phyloP scores from a whole-genome alignment of 2,797 vertebrate genomes.

The Petrocephalus schoutedeni region DNA sequence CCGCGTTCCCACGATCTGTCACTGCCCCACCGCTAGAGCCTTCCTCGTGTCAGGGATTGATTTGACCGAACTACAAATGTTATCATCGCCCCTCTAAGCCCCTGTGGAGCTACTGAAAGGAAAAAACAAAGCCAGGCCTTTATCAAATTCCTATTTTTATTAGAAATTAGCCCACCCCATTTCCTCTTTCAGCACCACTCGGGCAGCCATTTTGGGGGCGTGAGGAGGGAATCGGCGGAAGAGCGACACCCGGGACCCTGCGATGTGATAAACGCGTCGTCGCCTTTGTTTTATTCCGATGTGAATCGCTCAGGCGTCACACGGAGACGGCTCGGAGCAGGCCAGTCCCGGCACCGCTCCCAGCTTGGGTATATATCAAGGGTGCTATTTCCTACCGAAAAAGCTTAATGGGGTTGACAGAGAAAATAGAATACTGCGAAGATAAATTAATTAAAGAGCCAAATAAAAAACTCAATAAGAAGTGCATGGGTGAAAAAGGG shows the following conservation, averaged over 20 bases:
- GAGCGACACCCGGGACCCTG: slow-evolving; percentile 15
- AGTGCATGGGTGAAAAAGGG: neutral
- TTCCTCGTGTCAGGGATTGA: slow-evolving; percentile 14
- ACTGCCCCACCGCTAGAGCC: neutral
- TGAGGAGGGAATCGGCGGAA: neutral
- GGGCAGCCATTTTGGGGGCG: slow-evolving; percentile 22
- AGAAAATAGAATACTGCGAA: slow-evolving; percentile 36
- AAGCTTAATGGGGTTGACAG: slow-evolving; percentile 18
- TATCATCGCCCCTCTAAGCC: slow-evolving; percentile 27
- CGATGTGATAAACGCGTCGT: slow-evolving; percentile 36
- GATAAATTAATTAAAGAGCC: slow-evolving; percentile 27
- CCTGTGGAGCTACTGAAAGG: slow-evolving; percentile 30
- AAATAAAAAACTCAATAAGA: neutral
- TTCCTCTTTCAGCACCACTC: neutral
- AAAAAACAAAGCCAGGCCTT: slow-evolving; percentile 31
- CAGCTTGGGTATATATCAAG: slow-evolving; percentile 23
- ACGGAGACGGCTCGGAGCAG: slow-evolving; percentile 37
- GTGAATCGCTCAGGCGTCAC: slow-evolving; percentile 32
- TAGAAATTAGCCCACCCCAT: slow-evolving; percentile 34
- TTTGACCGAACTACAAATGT: slow-evolving; percentile 15
- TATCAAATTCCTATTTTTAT: slow-evolving; percentile 37
- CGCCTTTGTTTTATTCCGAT: slow-evolving; percentile 34
- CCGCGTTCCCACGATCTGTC: neutral
- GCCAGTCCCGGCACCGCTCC: slow-evolving; percentile 10
- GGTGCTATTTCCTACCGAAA: neutral